Evolutionary conservation across 2,888 invertebrate genomes (phyloP), one percentile per base, ranked within the genome.

Genomic region (Liodrosophila aerea): DNA sequence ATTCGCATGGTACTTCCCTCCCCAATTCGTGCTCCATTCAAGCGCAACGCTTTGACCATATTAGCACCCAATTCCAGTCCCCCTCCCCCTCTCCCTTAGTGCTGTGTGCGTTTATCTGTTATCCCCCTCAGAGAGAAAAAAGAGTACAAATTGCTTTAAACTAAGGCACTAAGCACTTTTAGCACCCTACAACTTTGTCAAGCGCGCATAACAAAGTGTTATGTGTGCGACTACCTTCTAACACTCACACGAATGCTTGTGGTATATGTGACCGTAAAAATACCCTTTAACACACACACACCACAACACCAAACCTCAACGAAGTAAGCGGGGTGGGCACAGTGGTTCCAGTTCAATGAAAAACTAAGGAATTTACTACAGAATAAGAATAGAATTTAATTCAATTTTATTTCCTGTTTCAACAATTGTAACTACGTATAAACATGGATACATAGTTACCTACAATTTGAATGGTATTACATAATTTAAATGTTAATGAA

Each of bases 81-180:
- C 8, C 33, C 36, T 8, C 33, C 40, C 15, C 45, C 34, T 37
- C 50, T 9, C 2, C 33, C 43, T 27, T 30, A 31, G 7, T 4
- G 57, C 5, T 34, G 47, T 54, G 62, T 67, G 57, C 61, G 56
- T 58, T 73, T 76, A 81, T 85, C 77, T 80, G 59, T 52, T 61
- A 50, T 56, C 39, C 64, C 11, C 27, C 34, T 15, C 33, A 31
- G 18, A 39, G 45, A 66, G 37, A 60, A 67, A 51, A 39, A 49
- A 47, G 61, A 56, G 54, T 58, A 64, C 53, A 67, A 71, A 73
- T 70, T 67, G 80, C 71, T 77, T 74, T 85, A 86, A 85, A 85
- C 85, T 85, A 84, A 87, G 86, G 82, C 81, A 75, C 73, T 86
- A 74, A 86, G 82, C 76, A 77, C 76, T 78, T 74, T 74, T 74